Conservation (phyloP, 2,113 vertebrate species). For the Thalassoma bifasciatum region DNA sequence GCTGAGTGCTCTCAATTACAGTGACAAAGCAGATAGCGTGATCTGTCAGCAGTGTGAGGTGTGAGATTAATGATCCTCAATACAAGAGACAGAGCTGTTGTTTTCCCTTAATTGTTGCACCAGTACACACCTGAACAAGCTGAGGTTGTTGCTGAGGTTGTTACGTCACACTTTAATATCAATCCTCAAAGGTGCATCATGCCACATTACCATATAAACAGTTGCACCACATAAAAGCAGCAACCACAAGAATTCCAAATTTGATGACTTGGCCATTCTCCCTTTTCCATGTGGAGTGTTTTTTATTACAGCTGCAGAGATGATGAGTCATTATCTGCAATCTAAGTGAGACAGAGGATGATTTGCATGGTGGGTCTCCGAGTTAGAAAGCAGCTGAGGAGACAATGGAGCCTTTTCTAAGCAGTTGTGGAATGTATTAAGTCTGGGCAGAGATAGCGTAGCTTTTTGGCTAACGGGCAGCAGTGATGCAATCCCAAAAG, state of each 20-base stretch:
- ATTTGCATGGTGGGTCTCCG: slow-evolving; percentile 2
- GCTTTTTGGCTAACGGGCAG: neutral
- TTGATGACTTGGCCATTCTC: neutral
- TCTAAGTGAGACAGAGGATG: slow-evolving; percentile 11
- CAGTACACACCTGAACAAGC: neutral
- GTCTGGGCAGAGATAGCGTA: slow-evolving; percentile 1
- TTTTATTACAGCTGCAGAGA: slow-evolving; percentile 21
- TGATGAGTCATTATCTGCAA: slow-evolving; percentile 23
- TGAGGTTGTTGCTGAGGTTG: neutral
- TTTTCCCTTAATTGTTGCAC: too few relatives aligned
- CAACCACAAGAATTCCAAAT: neutral
- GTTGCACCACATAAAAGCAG: slow-evolving; percentile 19
- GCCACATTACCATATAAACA: neutral
- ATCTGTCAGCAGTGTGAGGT: neutral
- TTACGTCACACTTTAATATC: neutral
- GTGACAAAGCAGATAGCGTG: slow-evolving; percentile 13
- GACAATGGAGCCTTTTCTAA: slow-evolving; percentile 12
- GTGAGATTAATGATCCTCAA: neutral
- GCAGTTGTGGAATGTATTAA: slow-evolving; percentile 21
- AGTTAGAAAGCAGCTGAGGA: neutral
- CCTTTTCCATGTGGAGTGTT: neutral
- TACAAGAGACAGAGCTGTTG: too few relatives aligned
- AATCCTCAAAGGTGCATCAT: slow-evolving; percentile 4
- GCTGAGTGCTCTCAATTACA: slow-evolving; percentile 31
- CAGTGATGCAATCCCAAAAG: neutral